Conservation (phyloP, 2,888 invertebrate species). For the Amblyjoppa proteus region DNA sequence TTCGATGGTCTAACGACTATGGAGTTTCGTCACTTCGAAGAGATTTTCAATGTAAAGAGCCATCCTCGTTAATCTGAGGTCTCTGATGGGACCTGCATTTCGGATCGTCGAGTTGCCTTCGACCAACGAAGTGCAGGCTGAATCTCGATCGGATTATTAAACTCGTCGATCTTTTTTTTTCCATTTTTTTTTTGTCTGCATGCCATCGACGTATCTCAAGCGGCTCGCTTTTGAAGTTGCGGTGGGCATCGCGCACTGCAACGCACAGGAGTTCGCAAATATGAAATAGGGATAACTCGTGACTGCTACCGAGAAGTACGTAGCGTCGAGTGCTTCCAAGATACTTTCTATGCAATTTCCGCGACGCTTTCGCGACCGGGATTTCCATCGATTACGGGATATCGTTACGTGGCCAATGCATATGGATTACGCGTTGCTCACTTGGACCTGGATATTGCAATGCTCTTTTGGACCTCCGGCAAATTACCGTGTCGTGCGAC, state of each 20-base stretch:
- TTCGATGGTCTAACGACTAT: not conserved
- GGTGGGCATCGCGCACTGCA: too few relatives aligned
- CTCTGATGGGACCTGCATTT: not conserved
- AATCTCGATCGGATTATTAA: not conserved
- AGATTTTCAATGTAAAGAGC: slow-evolving; percentile 52
- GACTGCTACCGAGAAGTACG: slow-evolving; percentile 15
- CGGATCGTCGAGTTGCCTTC: not conserved
- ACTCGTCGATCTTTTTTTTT: not conserved
- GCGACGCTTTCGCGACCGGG: slow-evolving; percentile 72
- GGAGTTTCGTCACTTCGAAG: slow-evolving; percentile 58
- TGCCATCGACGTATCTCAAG: slow-evolving; percentile 12
- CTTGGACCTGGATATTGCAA: not conserved
- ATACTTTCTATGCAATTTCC: slow-evolving; percentile 81
- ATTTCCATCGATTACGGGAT: slow-evolving; percentile 79
- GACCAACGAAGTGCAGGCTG: slow-evolving; percentile 54
- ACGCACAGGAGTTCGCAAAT: not conserved
- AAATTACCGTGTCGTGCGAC: not conserved
- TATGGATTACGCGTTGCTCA: not conserved
- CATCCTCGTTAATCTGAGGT: slow-evolving; percentile 11
- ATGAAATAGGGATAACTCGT: not conserved
- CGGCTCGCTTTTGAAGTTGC: not conserved
- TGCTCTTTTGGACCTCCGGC: not conserved
- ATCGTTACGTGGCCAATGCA: slow-evolving; percentile 64
- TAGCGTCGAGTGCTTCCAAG: slow-evolving; percentile 10
- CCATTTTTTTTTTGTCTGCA: not conserved